Conservation (phyloP, 2,113 vertebrate genomes). For the Macrotis lagotis region DNA sequence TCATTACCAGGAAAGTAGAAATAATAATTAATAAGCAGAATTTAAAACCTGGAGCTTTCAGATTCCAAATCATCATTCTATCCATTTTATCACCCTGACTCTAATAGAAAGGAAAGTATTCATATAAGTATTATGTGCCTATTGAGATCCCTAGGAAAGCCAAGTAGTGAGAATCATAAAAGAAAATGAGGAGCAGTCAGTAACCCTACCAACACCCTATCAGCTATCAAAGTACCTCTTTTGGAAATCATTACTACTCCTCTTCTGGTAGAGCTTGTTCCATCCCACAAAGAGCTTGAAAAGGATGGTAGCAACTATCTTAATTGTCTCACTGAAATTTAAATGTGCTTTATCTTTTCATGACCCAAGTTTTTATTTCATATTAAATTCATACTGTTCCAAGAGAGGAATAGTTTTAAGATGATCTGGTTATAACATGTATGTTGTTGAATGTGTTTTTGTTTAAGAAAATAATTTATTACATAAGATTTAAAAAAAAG, state of each 20-base stretch:
- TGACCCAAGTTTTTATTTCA: neutral
- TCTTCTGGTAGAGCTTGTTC: neutral
- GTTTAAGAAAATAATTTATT: neutral
- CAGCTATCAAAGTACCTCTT: too few species aligned
- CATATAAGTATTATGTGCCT: neutral
- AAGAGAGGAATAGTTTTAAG: neutral
- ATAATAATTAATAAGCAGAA: too few species aligned
- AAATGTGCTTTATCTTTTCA: neutral
- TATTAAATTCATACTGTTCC: neutral
- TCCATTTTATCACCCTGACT: neutral
- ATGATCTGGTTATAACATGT: too few species aligned
- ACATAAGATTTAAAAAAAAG: neutral
- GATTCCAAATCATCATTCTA: neutral
- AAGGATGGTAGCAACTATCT: neutral
- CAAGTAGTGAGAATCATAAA: neutral
- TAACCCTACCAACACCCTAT: too few species aligned
- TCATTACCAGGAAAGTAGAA: too few species aligned
- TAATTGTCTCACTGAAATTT: too few species aligned
- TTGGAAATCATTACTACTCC: neutral
- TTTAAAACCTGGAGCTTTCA: neutral
- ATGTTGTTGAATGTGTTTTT: neutral
- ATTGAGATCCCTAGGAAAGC: neutral
- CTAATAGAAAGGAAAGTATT: neutral
- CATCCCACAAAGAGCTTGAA: neutral
- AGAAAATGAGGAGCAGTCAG: neutral